Evolutionary conservation across 1,140 invertebrate genomes (phyloP).

Genomic region (Vollenhovia emeryi): DNA sequence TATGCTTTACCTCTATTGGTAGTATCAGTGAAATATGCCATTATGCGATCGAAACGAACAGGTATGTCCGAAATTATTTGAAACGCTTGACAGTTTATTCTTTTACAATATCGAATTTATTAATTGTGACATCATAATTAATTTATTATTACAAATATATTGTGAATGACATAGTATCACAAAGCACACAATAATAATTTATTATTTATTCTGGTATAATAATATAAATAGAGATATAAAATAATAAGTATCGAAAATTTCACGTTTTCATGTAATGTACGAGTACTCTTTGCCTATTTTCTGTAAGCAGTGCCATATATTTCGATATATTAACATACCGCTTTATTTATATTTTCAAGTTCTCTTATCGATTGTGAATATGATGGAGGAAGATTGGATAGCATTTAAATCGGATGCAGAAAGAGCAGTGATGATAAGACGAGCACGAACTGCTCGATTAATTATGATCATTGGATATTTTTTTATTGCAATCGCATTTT

Average conservation of each 20-base stretch:
- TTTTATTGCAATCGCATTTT: neutral
- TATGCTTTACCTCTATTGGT: neutral
- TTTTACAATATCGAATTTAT: too few relatives aligned
- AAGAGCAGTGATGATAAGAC: constrained; percentile 11
- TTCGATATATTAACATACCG: neutral
- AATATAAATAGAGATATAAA: neutral
- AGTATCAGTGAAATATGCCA: neutral
- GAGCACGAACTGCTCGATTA: neutral
- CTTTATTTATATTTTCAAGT: neutral
- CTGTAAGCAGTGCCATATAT: neutral
- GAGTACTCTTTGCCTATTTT: too few relatives aligned
- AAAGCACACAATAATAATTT: neutral
- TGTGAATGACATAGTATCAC: neutral
- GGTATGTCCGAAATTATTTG: neutral
- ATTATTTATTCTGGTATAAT: neutral
- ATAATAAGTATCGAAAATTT: neutral
- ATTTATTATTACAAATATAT: neutral
- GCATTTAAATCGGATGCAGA: neutral
- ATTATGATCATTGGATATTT: neutral
- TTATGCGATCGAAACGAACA: neutral
- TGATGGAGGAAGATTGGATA: constrained; percentile 43
- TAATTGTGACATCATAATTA: neutral
- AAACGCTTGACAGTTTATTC: neutral
- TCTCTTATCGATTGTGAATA: neutral
- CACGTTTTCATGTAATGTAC: too few relatives aligned